Percentiles rank a stretch among this genome's conserved stretches.
These are phyloP conservation scores for Acanthosepion lycidas DNA, from an alignment of 2,888 invertebrate genomes.

Conservation along the genomic window DNA sequence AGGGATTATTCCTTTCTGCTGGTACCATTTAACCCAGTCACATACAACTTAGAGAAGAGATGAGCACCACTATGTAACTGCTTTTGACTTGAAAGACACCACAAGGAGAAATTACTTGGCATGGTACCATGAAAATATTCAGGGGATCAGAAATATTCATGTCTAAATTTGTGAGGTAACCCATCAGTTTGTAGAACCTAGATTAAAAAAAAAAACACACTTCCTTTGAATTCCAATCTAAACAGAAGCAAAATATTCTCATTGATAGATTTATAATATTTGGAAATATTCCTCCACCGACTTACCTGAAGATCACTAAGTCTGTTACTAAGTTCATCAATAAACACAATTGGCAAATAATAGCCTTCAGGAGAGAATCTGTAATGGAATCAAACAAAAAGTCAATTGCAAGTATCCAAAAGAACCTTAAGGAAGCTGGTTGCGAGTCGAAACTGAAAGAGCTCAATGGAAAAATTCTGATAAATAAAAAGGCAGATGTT, in stretches of 20 bases:
- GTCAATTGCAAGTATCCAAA: not conserved
- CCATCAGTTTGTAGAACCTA: not conserved
- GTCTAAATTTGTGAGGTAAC: not conserved
- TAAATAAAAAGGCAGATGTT: not conserved
- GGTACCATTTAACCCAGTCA: too few species aligned
- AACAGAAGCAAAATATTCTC: not conserved
- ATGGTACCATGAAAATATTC: too few species aligned
- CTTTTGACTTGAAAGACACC: too few species aligned
- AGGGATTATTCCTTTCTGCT: too few species aligned
- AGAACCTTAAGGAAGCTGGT: not conserved
- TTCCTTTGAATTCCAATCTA: not conserved
- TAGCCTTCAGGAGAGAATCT: conserved; percentile 51
- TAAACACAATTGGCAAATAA: conserved; percentile 87
- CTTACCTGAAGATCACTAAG: conserved; percentile 81
- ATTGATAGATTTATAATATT: not conserved
- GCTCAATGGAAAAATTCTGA: too few species aligned
- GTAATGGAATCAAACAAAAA: conserved; percentile 46
- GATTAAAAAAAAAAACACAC: not conserved
- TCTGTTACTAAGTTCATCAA: conserved; percentile 88
- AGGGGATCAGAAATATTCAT: not conserved
- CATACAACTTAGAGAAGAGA: too few species aligned
- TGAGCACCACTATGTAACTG: too few species aligned
- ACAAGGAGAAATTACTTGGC: too few species aligned
- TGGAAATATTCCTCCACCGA: conserved; percentile 48
- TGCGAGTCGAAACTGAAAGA: not conserved